Evolutionary conservation across 2,797 vertebrate genomes (phyloP), one percentile per base, ranked within the genome.

Genomic region (Acridotheres tristis): DNA sequence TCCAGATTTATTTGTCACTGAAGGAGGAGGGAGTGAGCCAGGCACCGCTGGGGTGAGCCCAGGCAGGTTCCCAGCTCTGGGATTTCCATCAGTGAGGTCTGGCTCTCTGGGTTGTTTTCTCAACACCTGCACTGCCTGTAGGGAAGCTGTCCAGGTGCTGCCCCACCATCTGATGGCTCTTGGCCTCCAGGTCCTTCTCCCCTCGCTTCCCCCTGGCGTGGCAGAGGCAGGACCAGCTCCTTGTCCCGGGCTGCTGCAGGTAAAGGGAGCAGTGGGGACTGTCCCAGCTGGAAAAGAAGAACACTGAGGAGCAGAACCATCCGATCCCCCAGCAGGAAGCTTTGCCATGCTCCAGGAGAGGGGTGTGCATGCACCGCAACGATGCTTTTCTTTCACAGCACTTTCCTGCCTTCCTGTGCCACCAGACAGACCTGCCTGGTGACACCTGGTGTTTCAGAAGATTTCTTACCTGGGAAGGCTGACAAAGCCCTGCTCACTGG

Each of bases 101-200:
- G 69, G 38, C 51, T 68, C 47, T 50, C 21, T 4, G 23, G 16
- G 34, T 84, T 30, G 5, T 40, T 40, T 67, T n/a, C 21, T 22
- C 23, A 36, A 1, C 3, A 1, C 27, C 4, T 34, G 6, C 0
- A 0, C 30, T 65, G 68, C 16, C 62, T n/a, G 1, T 3, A 9
- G 38, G n/a, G 40, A 29, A 55, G 7, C 25, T 20, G 62, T 21
- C 34, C 42, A 8, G 0, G 3, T 9, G 38, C 47, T 74, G 62
- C 32, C 87, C 34, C 11, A 3, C 15, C 3, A 1, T 29, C 38
- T 57, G 40, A 57, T 13, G 5, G 55, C 34, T 67, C 58, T 32
- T 51, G 66, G 58, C 47, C 42, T 78, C 40, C n/a, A 14, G 32
- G 4, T 38, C 25, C 54, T 57, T 75, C 29, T 81, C 54, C 34